These are phyloP conservation scores for Pterocles burchelli DNA, from an alignment of 2,113 vertebrate genomes.

Conservation along the genomic window DNA sequence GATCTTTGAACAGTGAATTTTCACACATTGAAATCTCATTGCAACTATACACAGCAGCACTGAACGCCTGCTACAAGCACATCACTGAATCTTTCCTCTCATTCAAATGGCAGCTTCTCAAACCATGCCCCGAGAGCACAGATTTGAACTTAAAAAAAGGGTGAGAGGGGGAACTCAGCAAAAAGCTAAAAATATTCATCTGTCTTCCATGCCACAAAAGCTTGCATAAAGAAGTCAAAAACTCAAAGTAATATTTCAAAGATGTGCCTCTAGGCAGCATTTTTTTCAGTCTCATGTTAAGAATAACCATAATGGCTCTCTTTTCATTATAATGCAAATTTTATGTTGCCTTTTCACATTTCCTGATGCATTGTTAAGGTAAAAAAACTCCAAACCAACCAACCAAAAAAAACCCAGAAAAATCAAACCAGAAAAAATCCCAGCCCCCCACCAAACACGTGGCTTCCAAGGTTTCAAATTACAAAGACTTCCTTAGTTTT, in stretches of 20 bases:
- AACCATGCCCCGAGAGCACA: neutral
- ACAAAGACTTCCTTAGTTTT: neutral
- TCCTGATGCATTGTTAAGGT: neutral
- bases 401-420: neutral
- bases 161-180: neutral
- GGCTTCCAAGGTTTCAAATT: neutral
- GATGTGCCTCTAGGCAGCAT: neutral
- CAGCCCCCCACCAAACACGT: neutral
- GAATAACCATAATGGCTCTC: neutral
- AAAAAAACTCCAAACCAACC: neutral
- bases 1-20: neutral
- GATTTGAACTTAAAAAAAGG: neutral
- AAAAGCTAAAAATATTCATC: neutral
- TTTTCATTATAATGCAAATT: neutral
- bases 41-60: neutral
- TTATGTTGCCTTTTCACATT: neutral
- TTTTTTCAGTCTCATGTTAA: neutral
- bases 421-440: neutral
- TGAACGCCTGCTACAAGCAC: neutral
- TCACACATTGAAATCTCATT: neutral
- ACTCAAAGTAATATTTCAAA: neutral
- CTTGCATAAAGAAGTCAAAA: neutral
- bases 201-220: neutral
- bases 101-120: neutral
- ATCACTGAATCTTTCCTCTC: neutral